A percentile compares a stretch with the other conserved stretches of the same genome.
These are phyloP conservation scores for Kryphioiulus occultus DNA, from an alignment of 2,888 invertebrate species.

Conservation along the genomic window DNA sequence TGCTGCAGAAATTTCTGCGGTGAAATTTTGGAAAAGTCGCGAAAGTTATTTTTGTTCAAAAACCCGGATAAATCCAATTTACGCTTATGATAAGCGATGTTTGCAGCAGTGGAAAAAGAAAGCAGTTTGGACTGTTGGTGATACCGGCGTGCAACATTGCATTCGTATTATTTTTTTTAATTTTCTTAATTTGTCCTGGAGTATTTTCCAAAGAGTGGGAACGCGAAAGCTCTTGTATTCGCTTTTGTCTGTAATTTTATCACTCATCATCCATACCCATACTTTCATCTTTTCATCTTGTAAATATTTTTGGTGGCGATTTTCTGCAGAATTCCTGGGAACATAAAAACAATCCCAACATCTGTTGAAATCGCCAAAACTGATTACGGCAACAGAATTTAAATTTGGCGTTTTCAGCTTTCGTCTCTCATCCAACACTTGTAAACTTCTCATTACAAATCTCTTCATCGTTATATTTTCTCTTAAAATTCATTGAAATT, in stretches of 20 bases:
- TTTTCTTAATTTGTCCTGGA: too few species aligned
- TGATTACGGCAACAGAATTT: neutral
- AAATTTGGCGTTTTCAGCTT: neutral
- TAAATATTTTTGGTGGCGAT: neutral
- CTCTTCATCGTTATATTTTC: constrained; percentile 1
- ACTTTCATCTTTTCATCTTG: neutral
- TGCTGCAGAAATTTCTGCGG: too few species aligned
- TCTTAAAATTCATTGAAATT: neutral
- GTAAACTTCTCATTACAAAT: constrained; percentile 9
- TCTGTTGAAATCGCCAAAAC: neutral
- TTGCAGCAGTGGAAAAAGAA: too few species aligned
- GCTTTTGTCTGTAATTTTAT: neutral
- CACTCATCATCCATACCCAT: neutral
- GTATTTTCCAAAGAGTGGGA: neutral
- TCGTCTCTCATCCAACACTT: neutral
- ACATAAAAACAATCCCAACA: neutral
- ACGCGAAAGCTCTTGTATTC: neutral
- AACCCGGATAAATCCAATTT: too few species aligned
- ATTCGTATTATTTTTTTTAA: too few species aligned
- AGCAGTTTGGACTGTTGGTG: too few species aligned
- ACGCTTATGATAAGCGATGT: too few species aligned
- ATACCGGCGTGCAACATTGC: too few species aligned
- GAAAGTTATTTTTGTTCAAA: too few species aligned
- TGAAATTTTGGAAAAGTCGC: too few species aligned
- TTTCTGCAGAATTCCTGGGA: neutral